Conservation (phyloP, 2,797 vertebrate species). For the Delichon dasypus region DNA sequence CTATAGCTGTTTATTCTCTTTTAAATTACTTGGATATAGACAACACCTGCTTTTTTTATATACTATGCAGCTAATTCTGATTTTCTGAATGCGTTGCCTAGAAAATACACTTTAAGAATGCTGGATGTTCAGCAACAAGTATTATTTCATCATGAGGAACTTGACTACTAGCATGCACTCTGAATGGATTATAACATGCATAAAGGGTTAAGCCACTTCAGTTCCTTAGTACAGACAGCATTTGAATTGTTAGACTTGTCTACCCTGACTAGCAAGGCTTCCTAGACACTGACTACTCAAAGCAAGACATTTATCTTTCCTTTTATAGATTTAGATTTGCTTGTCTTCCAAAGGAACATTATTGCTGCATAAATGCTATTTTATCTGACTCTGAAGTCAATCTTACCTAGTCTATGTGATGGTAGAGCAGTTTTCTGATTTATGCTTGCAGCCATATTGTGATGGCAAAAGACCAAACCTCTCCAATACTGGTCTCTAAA, state of each 20-base stretch:
- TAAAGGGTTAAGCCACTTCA: background rate
- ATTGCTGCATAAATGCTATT: background rate
- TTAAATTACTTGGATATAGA: background rate
- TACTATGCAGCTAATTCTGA: background rate
- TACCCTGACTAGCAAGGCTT: background rate
- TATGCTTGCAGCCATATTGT: background rate
- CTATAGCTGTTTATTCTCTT: background rate
- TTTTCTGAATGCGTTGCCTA: background rate
- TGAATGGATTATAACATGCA: background rate
- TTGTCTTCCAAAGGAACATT: background rate
- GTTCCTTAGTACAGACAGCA: background rate
- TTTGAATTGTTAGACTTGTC: background rate
- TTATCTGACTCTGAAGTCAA: background rate
- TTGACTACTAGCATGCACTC: background rate
- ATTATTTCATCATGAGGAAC: background rate
- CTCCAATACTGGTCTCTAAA: background rate
- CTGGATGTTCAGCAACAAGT: background rate
- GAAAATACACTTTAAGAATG: background rate
- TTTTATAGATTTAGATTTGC: background rate
- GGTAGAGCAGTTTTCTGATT: background rate
- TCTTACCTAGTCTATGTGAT: background rate
- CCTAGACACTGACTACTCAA: background rate
- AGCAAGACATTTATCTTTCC: background rate
- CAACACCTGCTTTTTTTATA: background rate
- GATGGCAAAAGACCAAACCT: background rate